Base-by-base conservation (phyloP, 2,113 vertebrate genomes). In the Azemiops feae region DNA sequence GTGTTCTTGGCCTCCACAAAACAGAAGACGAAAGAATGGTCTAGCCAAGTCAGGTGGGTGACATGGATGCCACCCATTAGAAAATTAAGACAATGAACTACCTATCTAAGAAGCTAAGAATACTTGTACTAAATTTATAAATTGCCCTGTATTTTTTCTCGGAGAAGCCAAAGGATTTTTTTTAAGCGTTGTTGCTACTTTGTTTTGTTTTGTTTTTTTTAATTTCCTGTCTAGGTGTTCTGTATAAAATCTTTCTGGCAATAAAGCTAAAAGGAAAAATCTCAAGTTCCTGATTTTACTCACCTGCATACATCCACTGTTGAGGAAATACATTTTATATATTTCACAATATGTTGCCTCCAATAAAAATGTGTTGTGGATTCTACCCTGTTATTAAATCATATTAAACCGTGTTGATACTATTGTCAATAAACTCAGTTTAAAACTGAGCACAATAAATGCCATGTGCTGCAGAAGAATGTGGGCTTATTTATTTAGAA, bases 321-420 rank as follows among this genome's bases (percentile, higher is more conserved):
- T 85, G 20, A 91, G n/a, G 89, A 64, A 91, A 23, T n/a, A 81
- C 81, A 81, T 85, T 91, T 91, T 8, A 39, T n/a, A 47, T 91
- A 85, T 23, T n/a, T 85, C 43, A 64, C 16, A 45, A 81, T 55
- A 85, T 74, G 50, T 18, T 39, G 22, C 5, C 52, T 45, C 47
- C 60, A 91, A 16, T 30, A 4, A 20, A 54, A 25, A 55, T 50
- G 2, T 90, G 50, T 9, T 52, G 30, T 69, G 58, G 58, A 2
- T n/a, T 90, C 27, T 58, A 60, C 43, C 58, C 39, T n/a, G 45
- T 47, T 64, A 34, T 52, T 89, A 30, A 58, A 43, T 43, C 64
- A 69, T 34, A 69, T 69, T 34, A 43, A 86, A 86, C n/a, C 6
- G 0, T 81, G 74, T 81, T 81, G 18, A 30, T n/a, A n/a, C 54